Base-by-base conservation (phyloP, 2,113 vertebrate genomes). In the Nesogale talazaci region DNA sequence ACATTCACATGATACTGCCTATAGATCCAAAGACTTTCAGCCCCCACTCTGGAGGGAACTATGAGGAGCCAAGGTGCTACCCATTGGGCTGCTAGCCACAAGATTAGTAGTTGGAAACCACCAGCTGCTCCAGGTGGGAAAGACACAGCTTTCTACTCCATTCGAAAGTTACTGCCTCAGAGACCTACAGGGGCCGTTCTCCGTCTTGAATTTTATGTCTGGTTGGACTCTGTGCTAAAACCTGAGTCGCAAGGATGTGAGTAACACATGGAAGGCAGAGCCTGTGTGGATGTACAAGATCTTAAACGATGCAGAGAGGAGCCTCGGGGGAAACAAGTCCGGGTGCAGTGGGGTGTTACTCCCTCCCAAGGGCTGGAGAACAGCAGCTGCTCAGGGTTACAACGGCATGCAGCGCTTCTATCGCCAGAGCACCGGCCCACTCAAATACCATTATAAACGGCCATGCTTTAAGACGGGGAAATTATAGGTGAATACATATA, bases 401-500 rank as follows among this genome's bases (percentile, higher is more conserved):
- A 46, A 46, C 19, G 3, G 3, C 63, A 93, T 91, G 93, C 31
- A 89, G 91, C 87, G 85, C 69, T 83, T 95, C 88, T 20, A 78
- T 86, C 91, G 90, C 78, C 83, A 88, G 94, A 88, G 90, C 59
- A 57, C n/a, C 89, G 87, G 20, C 84, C 90, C 90, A 94, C 75
- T 95, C 90, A 83, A 86, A 83, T 31, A 74, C 84, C 93, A 93
- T 87, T 92, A 91, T 67, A 91, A 91, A 94, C 78, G n/a, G 25
- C 83, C 69, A 88, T 80, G 42, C 89, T 88, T 93, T 86, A 94
- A 79, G 40, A 85, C 42, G 40, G 78, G 82, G 80, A 94, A 94
- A 96, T 94, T 91, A 89, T 42, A 90, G 85, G 65, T 85, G 87
- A 94, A 89, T 29, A 93, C 59, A 85, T 80, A 93, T 22, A 95